Conservation (phyloP, 2,113 vertebrate genomes). For the Pseudopipra pipra region DNA sequence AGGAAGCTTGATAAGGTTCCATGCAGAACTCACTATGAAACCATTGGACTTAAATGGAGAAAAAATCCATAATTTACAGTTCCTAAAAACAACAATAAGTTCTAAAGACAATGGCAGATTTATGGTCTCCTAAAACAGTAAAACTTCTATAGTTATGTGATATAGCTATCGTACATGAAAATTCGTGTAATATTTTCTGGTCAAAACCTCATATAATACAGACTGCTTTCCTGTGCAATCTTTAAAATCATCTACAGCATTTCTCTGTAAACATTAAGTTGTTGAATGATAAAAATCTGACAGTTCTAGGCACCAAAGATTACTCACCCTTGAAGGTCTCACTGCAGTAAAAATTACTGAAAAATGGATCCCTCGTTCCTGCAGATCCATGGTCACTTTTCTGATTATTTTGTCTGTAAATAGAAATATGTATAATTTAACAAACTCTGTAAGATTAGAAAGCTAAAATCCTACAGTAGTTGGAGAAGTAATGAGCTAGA, state of each 20-base stretch:
- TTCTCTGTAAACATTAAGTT: background rate
- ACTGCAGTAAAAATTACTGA: slow-evolving; percentile 59
- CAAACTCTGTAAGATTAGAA: background rate
- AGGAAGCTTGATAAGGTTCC: background rate
- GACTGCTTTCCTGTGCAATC: background rate
- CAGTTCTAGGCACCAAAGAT: background rate
- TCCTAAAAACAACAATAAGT: background rate
- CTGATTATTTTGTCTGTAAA: slow-evolving; percentile 67
- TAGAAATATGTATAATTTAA: slow-evolving; percentile 25
- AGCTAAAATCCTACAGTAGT: background rate
- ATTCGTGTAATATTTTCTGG: background rate
- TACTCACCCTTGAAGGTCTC: slow-evolving; percentile 62
- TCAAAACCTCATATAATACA: background rate
- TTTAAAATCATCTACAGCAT: slow-evolving; percentile 1
- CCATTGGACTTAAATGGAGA: background rate
- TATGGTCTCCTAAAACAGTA: background rate
- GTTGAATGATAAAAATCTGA: background rate
- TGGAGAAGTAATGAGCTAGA: background rate
- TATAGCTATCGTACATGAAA: background rate
- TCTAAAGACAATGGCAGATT: background rate
- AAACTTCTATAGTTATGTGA: background rate
- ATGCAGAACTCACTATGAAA: background rate
- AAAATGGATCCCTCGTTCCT: slow-evolving; percentile 45
- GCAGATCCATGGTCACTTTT: slow-evolving; percentile 43
- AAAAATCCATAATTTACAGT: background rate